These are phyloP conservation scores for Elegia similella DNA, from an alignment of 2,888 invertebrate species.

Conservation along the genomic window DNA sequence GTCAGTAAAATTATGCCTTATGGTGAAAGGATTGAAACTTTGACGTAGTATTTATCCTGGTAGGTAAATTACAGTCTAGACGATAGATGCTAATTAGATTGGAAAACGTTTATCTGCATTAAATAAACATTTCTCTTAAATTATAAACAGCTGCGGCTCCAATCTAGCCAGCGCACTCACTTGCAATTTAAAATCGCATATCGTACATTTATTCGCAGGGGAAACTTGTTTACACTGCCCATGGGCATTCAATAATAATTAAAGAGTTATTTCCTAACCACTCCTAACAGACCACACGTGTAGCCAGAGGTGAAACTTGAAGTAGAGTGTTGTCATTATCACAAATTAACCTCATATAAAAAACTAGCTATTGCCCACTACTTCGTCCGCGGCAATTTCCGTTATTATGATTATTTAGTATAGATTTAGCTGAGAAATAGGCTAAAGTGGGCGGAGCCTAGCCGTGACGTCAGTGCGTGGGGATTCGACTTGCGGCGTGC, in stretches of 20 bases:
- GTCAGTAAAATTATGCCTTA: not conserved
- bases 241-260: slow-evolving; percentile 5
- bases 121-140: slow-evolving; percentile 27
- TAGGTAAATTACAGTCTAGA: slow-evolving; percentile 33
- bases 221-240: slow-evolving; percentile 15
- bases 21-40: slow-evolving; percentile 19
- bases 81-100: slow-evolving; percentile 47
- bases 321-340: no score
- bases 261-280: not conserved
- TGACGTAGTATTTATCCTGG: slow-evolving; percentile 20
- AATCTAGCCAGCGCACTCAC: slow-evolving; percentile 15
- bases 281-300: no score
- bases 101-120: slow-evolving; percentile 35
- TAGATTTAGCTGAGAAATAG: no score
- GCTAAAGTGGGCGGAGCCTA: no score
- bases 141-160: slow-evolving; percentile 16
- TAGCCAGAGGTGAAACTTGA: no score
- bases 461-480: no score
- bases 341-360: no score
- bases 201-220: slow-evolving; percentile 19
- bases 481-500: no score
- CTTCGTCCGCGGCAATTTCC: no score
- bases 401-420: no score
- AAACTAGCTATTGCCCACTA: no score
- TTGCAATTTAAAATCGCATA: slow-evolving; percentile 16